Base-by-base conservation (phyloP, 2,888 invertebrate genomes). In the Rhorus exstirpatorius region DNA sequence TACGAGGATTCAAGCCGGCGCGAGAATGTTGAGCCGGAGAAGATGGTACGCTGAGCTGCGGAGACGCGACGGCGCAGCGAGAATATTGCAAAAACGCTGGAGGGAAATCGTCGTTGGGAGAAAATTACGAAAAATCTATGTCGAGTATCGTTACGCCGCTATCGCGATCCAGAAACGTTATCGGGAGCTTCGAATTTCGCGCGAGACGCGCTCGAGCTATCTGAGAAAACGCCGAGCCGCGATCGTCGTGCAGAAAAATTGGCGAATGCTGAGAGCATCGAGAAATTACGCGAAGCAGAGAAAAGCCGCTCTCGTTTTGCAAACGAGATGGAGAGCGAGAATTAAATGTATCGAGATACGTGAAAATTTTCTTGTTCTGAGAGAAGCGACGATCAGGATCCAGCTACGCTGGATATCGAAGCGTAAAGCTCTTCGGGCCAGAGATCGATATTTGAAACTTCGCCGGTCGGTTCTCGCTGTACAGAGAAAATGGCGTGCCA, bases 381-480 rank as follows among this genome's bases (percentile, higher is more conserved):
- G 90, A n/a, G 80, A 88, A 12, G 91, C 93, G 0, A 88, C 91
- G 14, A 24, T 93, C 6, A 82, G 83, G 0, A 87, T 95, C 14
- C 95, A 95, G 88, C 87, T 84, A 0, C 92, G 90, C 77, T 94
- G 92, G 83, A 93, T 93, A 87, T 94, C 94, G 3, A 88, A 91
- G 65, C 82, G 91, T 51, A 61, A 86, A 0, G 93, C 92, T 80
- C 6, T 55, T 7, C 41, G 51, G n/a, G 21, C 41, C 7, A 88
- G 88, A 3, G 67, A 79, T 0, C 85, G 90, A 19, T 94, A 91
- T 84, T 78, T 90, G 53, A 74, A 86, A 0, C 82, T 85, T 17
- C 79, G 81, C 83, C 71, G 91, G 17, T 87, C 93, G 0, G 81
- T 38, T 1, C 77, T 89, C 2, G 26, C 77, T 10, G 76, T 94